Percentiles rank a stretch among this genome's conserved stretches.
These are phyloP conservation scores for Aphis craccivora DNA, from an alignment of 1,140 invertebrate species.

Conservation along the genomic window DNA sequence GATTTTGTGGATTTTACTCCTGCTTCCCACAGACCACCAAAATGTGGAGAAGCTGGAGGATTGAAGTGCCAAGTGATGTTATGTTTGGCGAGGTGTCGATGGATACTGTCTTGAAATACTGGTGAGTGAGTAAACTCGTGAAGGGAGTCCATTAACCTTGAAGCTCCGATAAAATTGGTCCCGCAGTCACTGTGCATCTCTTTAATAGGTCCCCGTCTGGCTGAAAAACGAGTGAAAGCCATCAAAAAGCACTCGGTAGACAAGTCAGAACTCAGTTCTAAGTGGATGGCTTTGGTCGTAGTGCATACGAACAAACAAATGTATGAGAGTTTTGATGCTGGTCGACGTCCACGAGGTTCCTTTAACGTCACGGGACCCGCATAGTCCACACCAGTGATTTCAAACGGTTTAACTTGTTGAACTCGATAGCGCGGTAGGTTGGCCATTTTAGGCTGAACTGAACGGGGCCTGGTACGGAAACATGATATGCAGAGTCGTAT, in stretches of 20 bases:
- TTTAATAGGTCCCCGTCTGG: slow-evolving; percentile 58
- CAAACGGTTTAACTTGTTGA: neutral
- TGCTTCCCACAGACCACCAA: slow-evolving; percentile 63
- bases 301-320: slow-evolving; percentile 62
- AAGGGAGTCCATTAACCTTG: neutral
- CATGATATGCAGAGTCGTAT: neutral
- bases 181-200: slow-evolving; percentile 57
- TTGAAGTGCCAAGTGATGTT: neutral
- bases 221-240: slow-evolving; percentile 64
- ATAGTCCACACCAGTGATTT: slow-evolving; percentile 11
- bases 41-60: slow-evolving; percentile 33
- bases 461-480: neutral
- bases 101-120: neutral
- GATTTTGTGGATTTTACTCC: neutral
- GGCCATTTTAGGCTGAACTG: neutral
- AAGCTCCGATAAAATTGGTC: too few relatives aligned
- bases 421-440: neutral
- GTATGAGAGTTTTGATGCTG: slow-evolving; percentile 57
- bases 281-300: slow-evolving; percentile 61
- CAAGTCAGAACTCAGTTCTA: slow-evolving; percentile 62
- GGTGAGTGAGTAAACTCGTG: slow-evolving; percentile 50
- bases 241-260: slow-evolving; percentile 61
- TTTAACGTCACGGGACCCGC: neutral
- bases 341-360: slow-evolving; percentile 41
- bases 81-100: neutral